A percentile compares a stretch with the other conserved stretches of the same genome.
Evolutionary conservation across 2,797 vertebrate species (phyloP).

Genomic region (Sebastes baramenuke): DNA sequence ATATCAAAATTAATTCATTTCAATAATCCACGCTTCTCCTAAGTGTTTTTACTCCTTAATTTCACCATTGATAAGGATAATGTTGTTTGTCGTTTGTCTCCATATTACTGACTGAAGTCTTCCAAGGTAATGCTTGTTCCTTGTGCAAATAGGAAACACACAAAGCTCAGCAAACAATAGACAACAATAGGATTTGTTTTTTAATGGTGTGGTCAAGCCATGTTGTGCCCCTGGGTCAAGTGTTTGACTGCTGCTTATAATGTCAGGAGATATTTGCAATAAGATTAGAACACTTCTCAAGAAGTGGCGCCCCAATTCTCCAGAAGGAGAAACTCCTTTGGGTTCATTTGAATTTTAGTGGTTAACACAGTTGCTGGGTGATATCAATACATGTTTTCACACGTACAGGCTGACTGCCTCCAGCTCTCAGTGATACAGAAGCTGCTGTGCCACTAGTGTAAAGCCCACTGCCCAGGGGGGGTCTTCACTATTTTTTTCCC

Average conservation of each 20-base stretch:
- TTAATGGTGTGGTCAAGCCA: background rate
- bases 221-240: background rate
- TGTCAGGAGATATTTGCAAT: background rate
- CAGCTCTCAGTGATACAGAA: background rate
- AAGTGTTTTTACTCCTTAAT: background rate
- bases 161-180: background rate
- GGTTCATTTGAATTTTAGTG: background rate
- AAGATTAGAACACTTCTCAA: background rate
- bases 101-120: background rate
- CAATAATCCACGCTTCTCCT: background rate
- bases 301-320: background rate
- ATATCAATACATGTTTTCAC: background rate
- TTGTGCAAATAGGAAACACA: background rate
- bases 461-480: background rate
- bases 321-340: no score
- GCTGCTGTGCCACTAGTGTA: background rate
- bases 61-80: background rate
- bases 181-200: background rate
- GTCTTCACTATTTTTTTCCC: background rate
- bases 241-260: no score
- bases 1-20: background rate
- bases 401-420: background rate
- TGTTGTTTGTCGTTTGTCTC: background rate
- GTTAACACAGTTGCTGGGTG: no score
- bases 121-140: background rate